Evolutionary conservation across 1,140 invertebrate species (phyloP), one percentile per base, ranked within the genome.

Genomic region (Drosophila rufa): DNA sequence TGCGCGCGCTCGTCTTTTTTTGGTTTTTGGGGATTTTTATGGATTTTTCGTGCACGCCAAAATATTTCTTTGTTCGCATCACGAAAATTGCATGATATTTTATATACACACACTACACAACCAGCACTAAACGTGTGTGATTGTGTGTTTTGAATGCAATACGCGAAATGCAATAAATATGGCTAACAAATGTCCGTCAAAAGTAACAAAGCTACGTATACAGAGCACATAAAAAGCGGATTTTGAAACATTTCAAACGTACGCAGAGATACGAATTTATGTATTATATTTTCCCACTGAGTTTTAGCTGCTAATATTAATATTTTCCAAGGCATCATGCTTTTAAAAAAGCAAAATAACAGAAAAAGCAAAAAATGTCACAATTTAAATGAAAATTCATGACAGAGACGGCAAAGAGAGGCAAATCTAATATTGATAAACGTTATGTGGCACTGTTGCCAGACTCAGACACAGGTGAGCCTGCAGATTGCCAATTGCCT

Each of bases 31-130:
- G 59, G 46, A 59, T 78, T 85, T 85, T 85, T 81, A 81, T 85
- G 74, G 74, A 70, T 85, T 85, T 74, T 85, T 85, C 69, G 69
- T 70, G 82, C 82, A 85, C 69, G 74, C 75, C 65, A 81, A 85
- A 85, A 85, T 85, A 85, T 85, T 85, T 85, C 82, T 85, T 85
- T 85, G 82, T 85, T 85, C 75, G 51, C 48, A 71, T 70, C 79
- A 85, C 82, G 75, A 85, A 85, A 81, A 85, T 74, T 85, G 58
- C 80, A 82, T 67, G 69, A 82, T 82, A 78, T 79, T 74, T 59
- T 69, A 82, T 75, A n/a, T n/a, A 47, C 6, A 36, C 15, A 7
- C 22, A 25, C 33, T 36, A 11, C 33, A 36, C 33, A 11, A 11
- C 12, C 2, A 33, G 50, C 50, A 30, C 53, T 36, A 53, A 48